Evolutionary conservation across 2,888 invertebrate species (phyloP).

Genomic region (Heterodera filipjevi): DNA sequence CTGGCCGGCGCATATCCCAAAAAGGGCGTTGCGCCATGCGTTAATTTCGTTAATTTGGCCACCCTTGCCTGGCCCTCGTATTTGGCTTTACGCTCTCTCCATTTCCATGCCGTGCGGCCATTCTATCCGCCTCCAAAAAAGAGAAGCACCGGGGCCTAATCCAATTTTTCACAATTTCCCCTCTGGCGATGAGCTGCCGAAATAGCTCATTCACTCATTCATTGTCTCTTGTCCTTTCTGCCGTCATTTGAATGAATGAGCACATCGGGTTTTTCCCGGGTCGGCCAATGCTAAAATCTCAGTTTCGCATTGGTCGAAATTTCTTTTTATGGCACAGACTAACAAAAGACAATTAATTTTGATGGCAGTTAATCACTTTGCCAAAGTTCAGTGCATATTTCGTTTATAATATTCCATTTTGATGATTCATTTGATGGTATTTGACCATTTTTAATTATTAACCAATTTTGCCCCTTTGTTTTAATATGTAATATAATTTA

Average conservation of each 20-base stretch:
- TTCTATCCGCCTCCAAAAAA: conserved; percentile 2
- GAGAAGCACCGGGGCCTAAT: neutral
- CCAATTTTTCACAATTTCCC: conserved; percentile 25
- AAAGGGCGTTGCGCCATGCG: conserved; percentile 16
- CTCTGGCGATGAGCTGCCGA: conserved; percentile 8
- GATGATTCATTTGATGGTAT: too few species aligned
- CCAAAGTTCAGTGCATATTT: too few species aligned
- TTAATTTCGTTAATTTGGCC: conserved; percentile 30
- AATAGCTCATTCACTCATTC: neutral
- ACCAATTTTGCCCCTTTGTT: too few species aligned
- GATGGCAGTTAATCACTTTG: too few species aligned
- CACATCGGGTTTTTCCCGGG: neutral
- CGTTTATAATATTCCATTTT: too few species aligned
- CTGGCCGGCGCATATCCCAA: conserved; percentile 11
- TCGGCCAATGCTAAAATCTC: too few species aligned
- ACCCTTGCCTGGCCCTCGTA: neutral
- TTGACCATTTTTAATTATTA: too few species aligned
- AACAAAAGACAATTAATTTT: too few species aligned
- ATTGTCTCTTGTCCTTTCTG: conserved; percentile 3
- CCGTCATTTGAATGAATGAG: neutral
- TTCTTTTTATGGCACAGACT: too few species aligned
- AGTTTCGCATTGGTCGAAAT: too few species aligned
- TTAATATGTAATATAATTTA: too few species aligned
- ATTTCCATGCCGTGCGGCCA: conserved; percentile 1
- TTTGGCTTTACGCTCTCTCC: conserved; percentile 17